Percentiles rank a stretch among this genome's conserved stretches.
Evolutionary conservation across 1,140 invertebrate species (phyloP).

Genomic region (Oncopeltus fasciatus): DNA sequence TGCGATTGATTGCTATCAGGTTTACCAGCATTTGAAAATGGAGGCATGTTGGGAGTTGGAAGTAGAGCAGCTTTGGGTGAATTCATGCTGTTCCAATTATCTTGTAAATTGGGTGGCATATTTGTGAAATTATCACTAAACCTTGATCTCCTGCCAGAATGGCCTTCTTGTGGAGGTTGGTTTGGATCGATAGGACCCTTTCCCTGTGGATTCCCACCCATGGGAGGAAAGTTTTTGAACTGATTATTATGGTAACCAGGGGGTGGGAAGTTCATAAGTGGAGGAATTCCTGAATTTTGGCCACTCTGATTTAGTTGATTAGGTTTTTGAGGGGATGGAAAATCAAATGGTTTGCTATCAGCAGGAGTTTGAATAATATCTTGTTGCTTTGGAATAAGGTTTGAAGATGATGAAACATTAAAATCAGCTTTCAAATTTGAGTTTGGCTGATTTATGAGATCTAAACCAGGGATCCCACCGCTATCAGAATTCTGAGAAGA

Average conservation of each 20-base stretch:
- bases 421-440: background rate
- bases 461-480: slow-evolving; percentile 25
- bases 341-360: slow-evolving; percentile 26
- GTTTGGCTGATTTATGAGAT: slow-evolving; percentile 15
- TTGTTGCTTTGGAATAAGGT: background rate
- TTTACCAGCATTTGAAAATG: background rate
- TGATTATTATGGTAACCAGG: background rate
- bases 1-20: background rate
- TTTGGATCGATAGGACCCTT: background rate
- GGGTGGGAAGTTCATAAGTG: slow-evolving; percentile 10
- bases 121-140: background rate
- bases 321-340: slow-evolving; percentile 18
- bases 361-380: slow-evolving; percentile 24
- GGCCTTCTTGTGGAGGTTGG: background rate
- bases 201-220: background rate
- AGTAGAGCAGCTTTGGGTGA: background rate
- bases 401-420: background rate
- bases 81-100: background rate
- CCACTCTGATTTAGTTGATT: background rate
- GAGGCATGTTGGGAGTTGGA: background rate
- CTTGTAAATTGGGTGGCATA: background rate
- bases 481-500: background rate
- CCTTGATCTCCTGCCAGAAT: background rate
- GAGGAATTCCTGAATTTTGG: background rate
- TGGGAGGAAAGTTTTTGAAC: background rate